These are phyloP conservation scores for Bugula neritina DNA, from an alignment of 2,888 invertebrate species.

Conservation along the genomic window DNA sequence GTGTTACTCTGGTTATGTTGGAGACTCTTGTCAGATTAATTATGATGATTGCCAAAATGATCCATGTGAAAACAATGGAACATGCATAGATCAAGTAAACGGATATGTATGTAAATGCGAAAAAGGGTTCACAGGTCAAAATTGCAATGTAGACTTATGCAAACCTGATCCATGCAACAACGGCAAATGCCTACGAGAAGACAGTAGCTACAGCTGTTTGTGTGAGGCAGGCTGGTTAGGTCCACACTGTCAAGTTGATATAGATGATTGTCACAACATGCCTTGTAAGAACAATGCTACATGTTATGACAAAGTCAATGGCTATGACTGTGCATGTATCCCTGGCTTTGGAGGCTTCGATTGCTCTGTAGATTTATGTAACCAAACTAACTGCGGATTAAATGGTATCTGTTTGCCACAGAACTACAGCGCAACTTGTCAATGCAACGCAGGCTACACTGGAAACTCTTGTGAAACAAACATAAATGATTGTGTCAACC, in stretches of 20 bases:
- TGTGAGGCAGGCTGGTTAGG: constrained; percentile 79
- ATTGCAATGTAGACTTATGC: neutral
- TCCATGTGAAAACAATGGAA: neutral
- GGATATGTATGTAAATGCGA: neutral
- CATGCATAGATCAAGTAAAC: constrained; percentile 8
- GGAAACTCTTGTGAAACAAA: neutral
- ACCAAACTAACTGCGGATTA: neutral
- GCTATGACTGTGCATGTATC: neutral
- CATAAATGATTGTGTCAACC: constrained; percentile 2
- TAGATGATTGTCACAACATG: constrained; percentile 51
- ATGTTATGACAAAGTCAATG: neutral
- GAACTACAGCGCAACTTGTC: neutral
- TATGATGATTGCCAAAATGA: neutral
- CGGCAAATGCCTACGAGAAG: neutral
- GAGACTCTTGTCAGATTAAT: neutral
- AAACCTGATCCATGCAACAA: neutral
- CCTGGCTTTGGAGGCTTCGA: neutral
- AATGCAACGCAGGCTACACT: neutral
- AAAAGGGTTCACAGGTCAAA: neutral
- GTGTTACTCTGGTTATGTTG: neutral
- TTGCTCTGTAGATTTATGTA: constrained; percentile 11
- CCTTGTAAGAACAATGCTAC: constrained; percentile 58
- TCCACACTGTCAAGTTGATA: constrained; percentile 64
- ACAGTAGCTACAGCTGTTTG: constrained; percentile 64
- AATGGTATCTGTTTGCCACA: neutral